A percentile compares a stretch with the other conserved stretches of the same genome.
Conservation (phyloP, 2,888 invertebrate genomes). For the Eugnorisma glareosa region DNA sequence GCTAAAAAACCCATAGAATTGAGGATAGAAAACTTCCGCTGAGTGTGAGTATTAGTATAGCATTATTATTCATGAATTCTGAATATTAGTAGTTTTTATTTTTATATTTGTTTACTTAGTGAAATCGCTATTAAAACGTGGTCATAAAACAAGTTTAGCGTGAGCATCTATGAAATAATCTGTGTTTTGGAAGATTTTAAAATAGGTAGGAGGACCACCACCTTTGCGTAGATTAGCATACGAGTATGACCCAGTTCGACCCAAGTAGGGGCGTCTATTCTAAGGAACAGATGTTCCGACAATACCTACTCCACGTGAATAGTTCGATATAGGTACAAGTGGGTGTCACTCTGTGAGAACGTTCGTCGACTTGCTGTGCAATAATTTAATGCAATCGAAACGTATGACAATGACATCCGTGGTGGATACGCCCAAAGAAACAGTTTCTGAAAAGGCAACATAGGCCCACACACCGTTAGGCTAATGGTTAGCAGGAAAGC, state of each 20-base stretch:
- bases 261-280: slow-evolving; percentile 11
- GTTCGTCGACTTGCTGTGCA: background rate
- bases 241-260: slow-evolving; percentile 7
- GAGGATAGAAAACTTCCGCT: slow-evolving; percentile 35
- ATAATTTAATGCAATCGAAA: slow-evolving; percentile 1
- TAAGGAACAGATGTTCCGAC: slow-evolving; percentile 23
- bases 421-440: background rate
- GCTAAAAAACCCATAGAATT: slow-evolving; percentile 16
- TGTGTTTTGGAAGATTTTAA: background rate
- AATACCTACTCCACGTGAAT: background rate
- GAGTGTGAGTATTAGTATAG: slow-evolving; percentile 2
- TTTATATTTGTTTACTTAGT: slow-evolving; percentile 13
- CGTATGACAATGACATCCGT: background rate
- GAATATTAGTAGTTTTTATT: slow-evolving; percentile 11
- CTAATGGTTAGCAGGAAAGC: background rate
- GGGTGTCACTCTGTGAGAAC: background rate
- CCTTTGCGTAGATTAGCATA: slow-evolving; percentile 2
- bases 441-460: background rate
- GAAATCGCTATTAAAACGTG: slow-evolving; percentile 1
- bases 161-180: background rate
- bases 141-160: background rate
- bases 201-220: slow-evolving; percentile 10
- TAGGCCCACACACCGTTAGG: background rate
- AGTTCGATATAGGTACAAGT: slow-evolving; percentile 9
- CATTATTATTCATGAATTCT: slow-evolving; percentile 30